A percentile compares a stretch with the other conserved stretches of the same genome.
These are phyloP conservation scores for Suillia variegata DNA, from an alignment of 2,888 invertebrate species.

Conservation along the genomic window DNA sequence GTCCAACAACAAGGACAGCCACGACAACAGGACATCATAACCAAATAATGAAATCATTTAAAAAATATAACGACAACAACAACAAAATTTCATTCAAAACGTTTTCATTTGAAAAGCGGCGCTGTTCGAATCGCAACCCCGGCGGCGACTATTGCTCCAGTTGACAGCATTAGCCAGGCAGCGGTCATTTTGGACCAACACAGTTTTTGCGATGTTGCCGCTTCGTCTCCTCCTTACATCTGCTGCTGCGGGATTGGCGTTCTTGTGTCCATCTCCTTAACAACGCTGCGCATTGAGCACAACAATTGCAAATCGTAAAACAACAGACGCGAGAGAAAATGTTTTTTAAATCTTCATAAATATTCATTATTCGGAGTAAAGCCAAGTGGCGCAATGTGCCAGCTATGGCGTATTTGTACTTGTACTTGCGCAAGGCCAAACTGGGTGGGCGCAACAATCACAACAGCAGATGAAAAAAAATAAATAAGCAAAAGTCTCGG, in stretches of 20 bases:
- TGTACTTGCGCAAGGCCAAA: no score
- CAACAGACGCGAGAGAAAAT: constrained; percentile 45
- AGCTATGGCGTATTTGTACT: neutral
- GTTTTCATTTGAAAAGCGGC: constrained; percentile 8
- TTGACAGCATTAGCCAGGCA: constrained; percentile 13
- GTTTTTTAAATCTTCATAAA: constrained; percentile 57
- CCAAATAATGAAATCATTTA: constrained; percentile 52
- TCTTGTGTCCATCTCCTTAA: neutral
- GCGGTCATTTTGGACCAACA: neutral
- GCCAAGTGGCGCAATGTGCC: neutral
- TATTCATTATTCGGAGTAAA: constrained; percentile 50
- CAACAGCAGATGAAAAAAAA: no score
- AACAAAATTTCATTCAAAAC: no score
- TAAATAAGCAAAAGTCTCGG: no score
- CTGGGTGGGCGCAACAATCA: no score
- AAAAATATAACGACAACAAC: constrained; percentile 40
- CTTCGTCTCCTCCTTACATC: no score
- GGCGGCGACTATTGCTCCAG: no score
- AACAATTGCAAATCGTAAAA: constrained; percentile 29
- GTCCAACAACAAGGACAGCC: neutral
- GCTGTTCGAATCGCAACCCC: no score
- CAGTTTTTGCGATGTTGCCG: neutral
- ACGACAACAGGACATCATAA: constrained; percentile 7
- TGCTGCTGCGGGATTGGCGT: no score
- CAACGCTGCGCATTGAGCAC: neutral